Percentiles rank a stretch among this genome's conserved stretches.
Conservation (phyloP, 2,888 invertebrate species). For the Acleris emargana region DNA sequence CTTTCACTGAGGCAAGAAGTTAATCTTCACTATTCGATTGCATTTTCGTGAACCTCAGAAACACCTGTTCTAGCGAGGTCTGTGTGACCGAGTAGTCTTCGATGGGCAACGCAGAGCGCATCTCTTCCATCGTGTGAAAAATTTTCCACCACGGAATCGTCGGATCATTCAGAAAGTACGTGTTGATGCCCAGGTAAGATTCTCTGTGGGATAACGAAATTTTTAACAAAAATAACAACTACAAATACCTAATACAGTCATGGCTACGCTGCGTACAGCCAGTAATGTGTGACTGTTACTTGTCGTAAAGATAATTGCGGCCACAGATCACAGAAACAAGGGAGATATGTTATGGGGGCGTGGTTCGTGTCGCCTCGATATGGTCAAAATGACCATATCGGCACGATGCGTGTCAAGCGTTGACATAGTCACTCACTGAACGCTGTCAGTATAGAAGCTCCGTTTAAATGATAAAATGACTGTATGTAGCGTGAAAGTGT, state of each 20-base stretch:
- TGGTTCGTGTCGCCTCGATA: too few species aligned
- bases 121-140: conserved; percentile 87
- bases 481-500: too few species aligned
- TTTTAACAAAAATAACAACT: neutral
- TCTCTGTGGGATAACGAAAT: conserved; percentile 74
- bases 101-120: conserved; percentile 81
- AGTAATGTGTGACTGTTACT: too few species aligned
- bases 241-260: neutral
- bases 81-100: conserved; percentile 92
- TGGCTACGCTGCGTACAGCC: too few species aligned
- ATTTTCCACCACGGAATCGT: conserved; percentile 86
- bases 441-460: too few species aligned
- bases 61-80: conserved; percentile 92
- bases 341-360: too few species aligned
- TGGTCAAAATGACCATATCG: too few species aligned
- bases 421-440: too few species aligned
- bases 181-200: conserved; percentile 87
- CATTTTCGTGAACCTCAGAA: conserved; percentile 84
- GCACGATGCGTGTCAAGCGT: too few species aligned
- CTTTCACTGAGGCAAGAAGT: neutral
- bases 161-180: conserved; percentile 86
- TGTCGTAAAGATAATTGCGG: too few species aligned
- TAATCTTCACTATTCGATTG: conserved; percentile 47
- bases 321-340: too few species aligned
- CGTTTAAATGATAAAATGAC: too few species aligned